Evolutionary conservation across 2,888 invertebrate genomes (phyloP), one percentile per base, ranked within the genome.

Genomic region (Limenitis camilla): DNA sequence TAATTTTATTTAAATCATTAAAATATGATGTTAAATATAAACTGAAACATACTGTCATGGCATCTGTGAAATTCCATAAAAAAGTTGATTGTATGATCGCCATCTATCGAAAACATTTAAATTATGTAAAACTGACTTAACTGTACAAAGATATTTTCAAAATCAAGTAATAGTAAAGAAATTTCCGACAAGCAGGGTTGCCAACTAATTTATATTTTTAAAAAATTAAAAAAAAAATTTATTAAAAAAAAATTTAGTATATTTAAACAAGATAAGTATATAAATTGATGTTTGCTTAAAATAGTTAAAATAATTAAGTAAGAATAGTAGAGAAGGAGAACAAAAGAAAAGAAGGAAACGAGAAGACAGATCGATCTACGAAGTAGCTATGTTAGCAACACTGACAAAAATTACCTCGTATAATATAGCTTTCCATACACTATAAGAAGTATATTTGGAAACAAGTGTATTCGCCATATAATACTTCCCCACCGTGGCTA

Each of bases 31-130:
- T 84, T 53, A 93, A 67, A 10, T 92, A 91, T 46, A 90, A 78
- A 67, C 92, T 92, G 19, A 92, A 78, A 39, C 92, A 81, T 63
- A 92, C 92, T 6, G 92, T 90, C 65, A 93, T 92, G 1, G 92
- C 72, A 65, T 92, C 92, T 56, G 90, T 89, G 53, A 90, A 92
- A 63, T 90, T 93, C 93, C 93, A 93, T 0, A 89, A 85, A 52
- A 93, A 92, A 0, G 92, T 92, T 29, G 89, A 84, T 47, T 91
- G 80, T 5, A 91, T 55, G 65, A 91, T 91, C 7, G 86, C 64
- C 5, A 82, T 52, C 81, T 81, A 60, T 35, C 68, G 67, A 31
- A 43, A 44, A 52, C 30, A 46, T 32, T 29, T 19, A 19, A 19
- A 19, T 19, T 19, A 19, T 3, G 3, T 19, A 19, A 19, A 19